These are phyloP conservation scores for Scartelaos histophorus DNA, from an alignment of 2,113 vertebrate species.

Conservation along the genomic window DNA sequence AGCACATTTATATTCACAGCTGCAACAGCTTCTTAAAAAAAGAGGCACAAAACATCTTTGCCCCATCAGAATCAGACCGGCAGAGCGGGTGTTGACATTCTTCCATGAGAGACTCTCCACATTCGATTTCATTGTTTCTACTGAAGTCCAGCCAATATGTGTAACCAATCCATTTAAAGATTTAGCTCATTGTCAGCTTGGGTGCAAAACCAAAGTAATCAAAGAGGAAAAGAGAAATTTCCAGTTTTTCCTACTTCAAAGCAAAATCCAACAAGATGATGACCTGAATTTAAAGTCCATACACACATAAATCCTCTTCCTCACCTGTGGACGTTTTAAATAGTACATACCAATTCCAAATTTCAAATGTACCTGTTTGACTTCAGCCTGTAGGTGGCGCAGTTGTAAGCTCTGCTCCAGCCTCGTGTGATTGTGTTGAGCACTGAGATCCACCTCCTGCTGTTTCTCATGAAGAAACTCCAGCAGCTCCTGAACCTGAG, in stretches of 20 bases:
- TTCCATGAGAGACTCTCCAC: conserved; percentile 13
- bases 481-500: conserved; percentile 96
- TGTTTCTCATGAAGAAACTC: conserved; percentile 98
- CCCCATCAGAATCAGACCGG: neutral
- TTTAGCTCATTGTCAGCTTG: neutral
- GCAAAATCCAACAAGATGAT: neutral
- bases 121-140: conserved; percentile 7
- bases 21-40: conserved; percentile 3
- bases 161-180: conserved; percentile 13
- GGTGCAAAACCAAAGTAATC: neutral
- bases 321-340: neutral
- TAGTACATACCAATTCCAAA: neutral
- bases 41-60: conserved; percentile 6
- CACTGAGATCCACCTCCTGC: conserved; percentile 91
- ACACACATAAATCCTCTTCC: neutral
- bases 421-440: conserved; percentile 90
- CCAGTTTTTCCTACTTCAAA: neutral
- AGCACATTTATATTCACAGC: conserved; percentile 26
- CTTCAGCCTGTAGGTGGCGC: conserved; percentile 94
- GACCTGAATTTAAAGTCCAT: neutral
- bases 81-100: conserved; percentile 16
- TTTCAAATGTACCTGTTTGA: conserved; percentile 87
- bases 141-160: neutral
- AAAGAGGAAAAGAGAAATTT: neutral
- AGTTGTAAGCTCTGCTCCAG: conserved; percentile 94